A percentile compares a stretch with the other conserved stretches of the same genome.
These are phyloP conservation scores for Athetis lepigone DNA, from an alignment of 2,888 invertebrate genomes.

Conservation along the genomic window DNA sequence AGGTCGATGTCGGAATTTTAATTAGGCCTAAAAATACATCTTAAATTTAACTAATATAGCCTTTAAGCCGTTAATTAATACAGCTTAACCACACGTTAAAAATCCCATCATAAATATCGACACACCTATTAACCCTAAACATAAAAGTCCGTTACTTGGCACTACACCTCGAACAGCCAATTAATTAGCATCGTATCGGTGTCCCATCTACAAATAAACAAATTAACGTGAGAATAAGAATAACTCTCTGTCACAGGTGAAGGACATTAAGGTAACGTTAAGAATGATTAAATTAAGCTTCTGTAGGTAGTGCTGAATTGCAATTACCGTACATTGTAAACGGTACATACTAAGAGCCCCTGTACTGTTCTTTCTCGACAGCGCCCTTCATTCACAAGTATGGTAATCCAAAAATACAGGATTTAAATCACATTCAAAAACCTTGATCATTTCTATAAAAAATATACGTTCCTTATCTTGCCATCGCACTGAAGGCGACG, in stretches of 20 bases:
- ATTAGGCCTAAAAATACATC: background rate
- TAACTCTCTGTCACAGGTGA: conserved; percentile 31
- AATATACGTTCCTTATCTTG: no score
- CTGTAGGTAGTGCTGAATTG: background rate
- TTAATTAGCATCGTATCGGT: conserved; percentile 32
- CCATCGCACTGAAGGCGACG: no score
- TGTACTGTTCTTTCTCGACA: no score
- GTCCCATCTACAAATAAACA: conserved; percentile 17
- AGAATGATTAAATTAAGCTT: background rate
- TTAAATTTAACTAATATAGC: background rate
- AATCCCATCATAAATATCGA: conserved; percentile 24
- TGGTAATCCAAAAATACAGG: no score
- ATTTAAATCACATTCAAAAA: no score
- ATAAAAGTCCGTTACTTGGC: conserved; percentile 23
- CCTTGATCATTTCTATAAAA: no score
- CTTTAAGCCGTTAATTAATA: conserved; percentile 3
- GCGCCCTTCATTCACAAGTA: no score
- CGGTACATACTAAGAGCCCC: no score
- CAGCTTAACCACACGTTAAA: background rate
- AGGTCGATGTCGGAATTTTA: background rate
- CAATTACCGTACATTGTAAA: background rate
- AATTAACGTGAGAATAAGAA: conserved; percentile 39
- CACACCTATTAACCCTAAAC: conserved; percentile 22
- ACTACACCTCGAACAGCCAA: conserved; percentile 21
- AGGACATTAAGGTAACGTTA: background rate